phyloP scores from a whole-genome alignment of 1,140 invertebrate genomes.

The Campoletis sonorensis region DNA sequence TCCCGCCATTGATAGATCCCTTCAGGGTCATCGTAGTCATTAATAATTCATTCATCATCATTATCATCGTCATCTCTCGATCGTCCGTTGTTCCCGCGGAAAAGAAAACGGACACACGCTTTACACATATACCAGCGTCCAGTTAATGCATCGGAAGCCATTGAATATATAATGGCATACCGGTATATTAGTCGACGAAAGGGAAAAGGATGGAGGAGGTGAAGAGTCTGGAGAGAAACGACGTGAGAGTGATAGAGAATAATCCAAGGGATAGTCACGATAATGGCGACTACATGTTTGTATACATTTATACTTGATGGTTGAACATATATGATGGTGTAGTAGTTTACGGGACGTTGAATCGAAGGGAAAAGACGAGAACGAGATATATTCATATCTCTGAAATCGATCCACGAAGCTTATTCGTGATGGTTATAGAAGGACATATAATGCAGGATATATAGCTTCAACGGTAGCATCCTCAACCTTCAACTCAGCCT shows the following conservation, averaged over 20 bases:
- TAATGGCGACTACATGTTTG: background rate
- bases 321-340: background rate
- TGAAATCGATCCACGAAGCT: slow-evolving; percentile 39
- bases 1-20: slow-evolving; percentile 66
- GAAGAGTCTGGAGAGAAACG: background rate
- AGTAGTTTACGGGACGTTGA: background rate
- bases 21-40: slow-evolving; percentile 63
- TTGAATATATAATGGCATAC: background rate
- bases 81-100: slow-evolving; percentile 40
- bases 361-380: background rate
- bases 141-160: slow-evolving; percentile 16
- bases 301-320: background rate
- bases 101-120: slow-evolving; percentile 52
- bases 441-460: slow-evolving; percentile 22
- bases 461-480: slow-evolving; percentile 23
- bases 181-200: background rate
- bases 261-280: background rate
- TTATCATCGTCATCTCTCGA: slow-evolving; percentile 69
- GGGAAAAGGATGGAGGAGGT: background rate
- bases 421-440: slow-evolving; percentile 8
- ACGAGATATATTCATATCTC: slow-evolving; percentile 40
- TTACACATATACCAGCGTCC: slow-evolving; percentile 44
- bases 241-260: background rate
- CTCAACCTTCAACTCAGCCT: slow-evolving; percentile 43
- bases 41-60: slow-evolving; percentile 76